A percentile compares a stretch with the other conserved stretches of the same genome.
phyloP scores from a whole-genome alignment of 2,113 vertebrate genomes.

The Microtus oregoni region DNA sequence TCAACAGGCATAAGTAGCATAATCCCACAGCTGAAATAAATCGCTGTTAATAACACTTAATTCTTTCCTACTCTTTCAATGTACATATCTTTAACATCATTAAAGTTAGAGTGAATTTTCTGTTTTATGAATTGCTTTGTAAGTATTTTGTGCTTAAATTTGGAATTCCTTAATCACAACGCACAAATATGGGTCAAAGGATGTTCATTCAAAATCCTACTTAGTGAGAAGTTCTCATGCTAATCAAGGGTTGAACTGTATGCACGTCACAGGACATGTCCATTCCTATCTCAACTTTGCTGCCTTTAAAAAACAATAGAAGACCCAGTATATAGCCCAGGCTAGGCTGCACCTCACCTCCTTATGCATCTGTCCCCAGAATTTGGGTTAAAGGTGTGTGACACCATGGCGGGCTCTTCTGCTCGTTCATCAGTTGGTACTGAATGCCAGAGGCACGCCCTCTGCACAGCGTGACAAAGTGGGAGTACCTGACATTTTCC shows the following conservation, averaged over 20 bases:
- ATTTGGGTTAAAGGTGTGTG: background rate
- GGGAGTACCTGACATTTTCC: background rate
- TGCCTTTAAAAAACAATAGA: background rate
- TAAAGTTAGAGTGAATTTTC: background rate
- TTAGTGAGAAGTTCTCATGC: background rate
- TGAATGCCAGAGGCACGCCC: background rate
- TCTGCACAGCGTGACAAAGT: background rate
- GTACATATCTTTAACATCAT: background rate
- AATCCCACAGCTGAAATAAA: background rate
- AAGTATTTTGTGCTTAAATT: conserved; percentile 34
- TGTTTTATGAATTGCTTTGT: background rate
- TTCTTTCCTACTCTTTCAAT: background rate
- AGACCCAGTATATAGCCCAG: background rate
- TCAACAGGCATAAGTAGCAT: background rate
- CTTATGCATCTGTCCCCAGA: background rate
- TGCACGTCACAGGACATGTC: background rate
- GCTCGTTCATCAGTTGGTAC: background rate
- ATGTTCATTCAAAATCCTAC: background rate
- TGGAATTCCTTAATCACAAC: background rate
- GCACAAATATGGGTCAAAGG: conserved; percentile 2
- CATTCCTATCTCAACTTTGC: background rate
- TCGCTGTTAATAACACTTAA: background rate
- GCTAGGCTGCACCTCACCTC: too few species aligned
- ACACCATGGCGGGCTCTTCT: background rate
- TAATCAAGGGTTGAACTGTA: background rate